Percentiles rank a stretch among this genome's conserved stretches.
Conservation (phyloP, 2,113 vertebrate genomes). For the Aythya baeri region DNA sequence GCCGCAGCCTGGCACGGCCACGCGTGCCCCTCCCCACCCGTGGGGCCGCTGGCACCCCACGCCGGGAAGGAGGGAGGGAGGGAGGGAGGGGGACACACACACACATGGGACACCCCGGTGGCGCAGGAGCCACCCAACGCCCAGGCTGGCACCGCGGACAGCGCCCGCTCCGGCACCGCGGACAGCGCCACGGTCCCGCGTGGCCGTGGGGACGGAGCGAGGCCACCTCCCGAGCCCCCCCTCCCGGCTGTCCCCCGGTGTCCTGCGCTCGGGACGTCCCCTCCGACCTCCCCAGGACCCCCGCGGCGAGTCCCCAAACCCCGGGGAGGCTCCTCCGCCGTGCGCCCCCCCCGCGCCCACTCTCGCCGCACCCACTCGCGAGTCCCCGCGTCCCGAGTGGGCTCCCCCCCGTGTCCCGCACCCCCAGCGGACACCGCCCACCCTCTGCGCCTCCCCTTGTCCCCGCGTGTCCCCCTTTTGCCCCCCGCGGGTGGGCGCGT, state of each 20-base stretch:
- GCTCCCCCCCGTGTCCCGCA: too few species aligned
- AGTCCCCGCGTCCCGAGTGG: neutral
- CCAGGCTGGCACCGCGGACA: neutral
- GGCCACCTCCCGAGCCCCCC: neutral
- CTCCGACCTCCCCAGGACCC: neutral
- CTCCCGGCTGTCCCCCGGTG: neutral
- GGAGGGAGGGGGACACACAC: too few species aligned
- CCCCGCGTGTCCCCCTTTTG: neutral
- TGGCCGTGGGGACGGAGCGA: neutral
- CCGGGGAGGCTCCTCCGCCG: neutral
- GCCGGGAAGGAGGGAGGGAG: too few species aligned
- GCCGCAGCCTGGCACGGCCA: conserved; percentile 66
- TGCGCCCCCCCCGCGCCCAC: neutral
- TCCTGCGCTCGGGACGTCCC: neutral
- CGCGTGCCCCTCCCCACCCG: conserved; percentile 50
- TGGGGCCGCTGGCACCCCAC: neutral
- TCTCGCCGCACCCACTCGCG: neutral
- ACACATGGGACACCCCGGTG: too few species aligned
- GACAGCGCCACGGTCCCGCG: neutral
- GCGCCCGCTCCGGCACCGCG: neutral
- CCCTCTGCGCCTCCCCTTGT: neutral
- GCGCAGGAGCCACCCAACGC: too few species aligned
- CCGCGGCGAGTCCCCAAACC: neutral
- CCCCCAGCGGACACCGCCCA: too few species aligned
- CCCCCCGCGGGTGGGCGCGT: neutral